Evolutionary conservation across 1,140 invertebrate species (phyloP).

Genomic region (Drosophila baimaii): DNA sequence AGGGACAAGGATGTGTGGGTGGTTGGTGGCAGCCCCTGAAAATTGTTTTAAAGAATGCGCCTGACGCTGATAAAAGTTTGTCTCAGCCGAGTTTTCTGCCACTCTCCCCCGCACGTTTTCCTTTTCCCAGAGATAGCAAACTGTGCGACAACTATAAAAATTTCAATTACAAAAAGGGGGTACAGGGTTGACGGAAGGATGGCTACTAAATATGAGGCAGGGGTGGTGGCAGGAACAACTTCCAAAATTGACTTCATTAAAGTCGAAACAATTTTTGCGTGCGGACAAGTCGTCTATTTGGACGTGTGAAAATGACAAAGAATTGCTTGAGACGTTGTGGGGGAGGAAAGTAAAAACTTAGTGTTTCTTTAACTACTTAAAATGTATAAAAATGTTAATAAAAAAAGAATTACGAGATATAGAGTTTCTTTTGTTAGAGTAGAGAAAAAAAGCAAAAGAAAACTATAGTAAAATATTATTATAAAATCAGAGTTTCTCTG

Average conservation of each 20-base stretch:
- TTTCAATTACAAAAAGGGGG: conserved; percentile 72
- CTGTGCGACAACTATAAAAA: conserved; percentile 79
- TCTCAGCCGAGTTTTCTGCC: conserved; percentile 12
- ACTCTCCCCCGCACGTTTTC: conserved; percentile 4
- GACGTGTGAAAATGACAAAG: conserved; percentile 51
- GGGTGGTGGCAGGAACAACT: conserved; percentile 9
- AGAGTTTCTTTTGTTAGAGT: too few relatives aligned
- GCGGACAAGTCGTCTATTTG: conserved; percentile 33
- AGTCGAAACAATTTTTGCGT: conserved; percentile 68
- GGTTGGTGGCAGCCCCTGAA: conserved; percentile 27
- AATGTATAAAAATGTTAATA: not conserved
- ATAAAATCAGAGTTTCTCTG: not conserved
- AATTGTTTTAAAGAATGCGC: conserved; percentile 79
- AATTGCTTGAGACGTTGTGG: not conserved
- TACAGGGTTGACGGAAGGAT: not conserved
- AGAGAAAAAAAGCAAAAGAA: too few relatives aligned
- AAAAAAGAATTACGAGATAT: too few relatives aligned
- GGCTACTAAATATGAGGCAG: not conserved
- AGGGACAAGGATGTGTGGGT: not conserved
- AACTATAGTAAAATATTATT: not conserved
- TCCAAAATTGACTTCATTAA: conserved; percentile 79
- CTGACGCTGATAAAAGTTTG: conserved; percentile 69
- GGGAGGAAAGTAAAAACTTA: too few relatives aligned
- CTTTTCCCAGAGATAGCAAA: conserved; percentile 41
- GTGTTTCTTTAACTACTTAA: not conserved